Conservation (phyloP, 2,888 invertebrate genomes). For the Dorcus hopei region DNA sequence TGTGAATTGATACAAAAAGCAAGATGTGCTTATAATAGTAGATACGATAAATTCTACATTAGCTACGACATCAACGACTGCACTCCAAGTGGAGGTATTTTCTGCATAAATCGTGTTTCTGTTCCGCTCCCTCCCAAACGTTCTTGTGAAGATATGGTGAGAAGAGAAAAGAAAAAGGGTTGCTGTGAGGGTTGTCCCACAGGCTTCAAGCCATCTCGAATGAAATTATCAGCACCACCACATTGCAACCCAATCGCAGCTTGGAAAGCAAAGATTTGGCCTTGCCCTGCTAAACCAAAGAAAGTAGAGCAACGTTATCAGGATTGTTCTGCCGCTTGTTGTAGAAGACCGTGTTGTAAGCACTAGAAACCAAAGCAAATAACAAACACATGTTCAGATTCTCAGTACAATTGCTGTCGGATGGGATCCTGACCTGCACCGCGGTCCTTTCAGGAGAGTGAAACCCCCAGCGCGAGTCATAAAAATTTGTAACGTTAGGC, state of each 20-base stretch:
- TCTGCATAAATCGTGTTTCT: neutral
- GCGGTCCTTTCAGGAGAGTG: conserved; percentile 33
- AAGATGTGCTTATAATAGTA: conserved; percentile 15
- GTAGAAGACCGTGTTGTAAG: conserved; percentile 43
- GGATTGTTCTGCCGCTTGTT: conserved; percentile 33
- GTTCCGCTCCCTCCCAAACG: conserved; percentile 18
- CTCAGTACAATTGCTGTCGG: too few species aligned
- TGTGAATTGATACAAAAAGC: conserved; percentile 1
- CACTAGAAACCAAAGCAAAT: conserved; percentile 44
- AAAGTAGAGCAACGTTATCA: neutral
- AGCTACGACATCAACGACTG: conserved; percentile 42
- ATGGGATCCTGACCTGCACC: too few species aligned
- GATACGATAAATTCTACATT: conserved; percentile 43
- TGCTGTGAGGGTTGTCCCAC: conserved; percentile 36
- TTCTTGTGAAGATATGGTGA: conserved; percentile 31
- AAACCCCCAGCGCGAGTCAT: too few species aligned
- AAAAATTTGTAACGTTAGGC: too few species aligned
- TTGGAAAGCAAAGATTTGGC: conserved; percentile 42
- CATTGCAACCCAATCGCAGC: conserved; percentile 42
- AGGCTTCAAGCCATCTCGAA: conserved; percentile 44
- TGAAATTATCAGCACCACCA: conserved; percentile 40
- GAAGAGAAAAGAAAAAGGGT: conserved; percentile 14
- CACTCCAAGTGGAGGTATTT: neutral
- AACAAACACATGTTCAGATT: too few species aligned
- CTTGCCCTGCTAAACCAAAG: conserved; percentile 39